Conservation (phyloP, 2,888 invertebrate genomes). For the Tipula confusa region DNA sequence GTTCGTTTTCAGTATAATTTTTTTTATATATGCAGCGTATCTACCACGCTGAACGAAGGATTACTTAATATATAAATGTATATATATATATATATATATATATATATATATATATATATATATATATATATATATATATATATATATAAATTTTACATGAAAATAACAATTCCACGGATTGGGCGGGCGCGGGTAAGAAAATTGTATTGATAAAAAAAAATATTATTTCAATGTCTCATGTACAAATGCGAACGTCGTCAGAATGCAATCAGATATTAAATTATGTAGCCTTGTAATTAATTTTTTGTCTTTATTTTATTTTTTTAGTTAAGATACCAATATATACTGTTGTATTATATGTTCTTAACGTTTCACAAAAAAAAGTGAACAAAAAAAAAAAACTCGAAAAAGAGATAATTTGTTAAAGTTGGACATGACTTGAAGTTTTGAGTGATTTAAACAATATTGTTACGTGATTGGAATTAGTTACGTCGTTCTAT, state of each 20-base stretch:
- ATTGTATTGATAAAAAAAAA: neutral
- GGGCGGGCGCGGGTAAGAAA: neutral
- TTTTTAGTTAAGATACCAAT: neutral
- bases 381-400: neutral
- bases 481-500: neutral
- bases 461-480: conserved; percentile 1
- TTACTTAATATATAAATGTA: too few species aligned
- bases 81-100: too few species aligned
- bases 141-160: neutral
- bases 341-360: neutral
- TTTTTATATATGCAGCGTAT: too few species aligned
- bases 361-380: neutral
- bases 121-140: too few species aligned
- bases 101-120: too few species aligned
- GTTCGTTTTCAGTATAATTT: too few species aligned
- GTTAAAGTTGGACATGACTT: conserved; percentile 20
- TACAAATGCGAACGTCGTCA: neutral
- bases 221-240: neutral
- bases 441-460: conserved; percentile 15
- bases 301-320: neutral
- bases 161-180: neutral
- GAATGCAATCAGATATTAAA: neutral
- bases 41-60: too few species aligned
- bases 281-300: conserved; percentile 3
- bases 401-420: neutral